Percentiles rank a stretch among this genome's conserved stretches.
These are phyloP conservation scores for Drosophila pegasa DNA, from an alignment of 2,888 invertebrate species.

Conservation along the genomic window DNA sequence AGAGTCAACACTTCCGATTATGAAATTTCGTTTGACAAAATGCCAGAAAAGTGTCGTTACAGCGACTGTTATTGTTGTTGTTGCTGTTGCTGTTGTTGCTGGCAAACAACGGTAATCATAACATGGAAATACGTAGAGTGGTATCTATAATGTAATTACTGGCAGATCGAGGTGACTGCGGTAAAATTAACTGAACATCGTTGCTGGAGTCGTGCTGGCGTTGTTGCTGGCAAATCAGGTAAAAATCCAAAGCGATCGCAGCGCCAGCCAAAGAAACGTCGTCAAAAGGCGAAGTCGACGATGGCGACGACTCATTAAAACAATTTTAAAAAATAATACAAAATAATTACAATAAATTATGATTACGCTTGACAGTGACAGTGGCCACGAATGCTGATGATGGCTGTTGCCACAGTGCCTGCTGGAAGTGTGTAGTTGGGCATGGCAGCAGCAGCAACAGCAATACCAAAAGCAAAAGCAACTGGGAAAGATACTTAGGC, in stretches of 20 bases:
- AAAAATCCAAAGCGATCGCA: conserved; percentile 66
- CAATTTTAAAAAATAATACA: conserved; percentile 82
- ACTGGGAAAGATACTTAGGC: conserved; percentile 59
- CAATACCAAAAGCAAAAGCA: conserved; percentile 19
- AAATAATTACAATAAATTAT: conserved; percentile 82
- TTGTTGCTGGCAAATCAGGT: conserved; percentile 62
- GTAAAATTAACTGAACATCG: conserved; percentile 66
- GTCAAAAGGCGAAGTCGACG: conserved; percentile 32
- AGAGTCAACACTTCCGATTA: conserved; percentile 73
- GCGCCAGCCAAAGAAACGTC: conserved; percentile 41
- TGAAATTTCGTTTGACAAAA: conserved; percentile 75
- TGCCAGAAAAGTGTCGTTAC: conserved; percentile 56
- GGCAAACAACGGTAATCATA: conserved; percentile 67
- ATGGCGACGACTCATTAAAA: conserved; percentile 75
- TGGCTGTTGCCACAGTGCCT: conserved; percentile 46
- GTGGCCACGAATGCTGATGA: conserved; percentile 67
- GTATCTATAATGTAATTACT: conserved; percentile 77
- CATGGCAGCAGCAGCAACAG: conserved; percentile 36
- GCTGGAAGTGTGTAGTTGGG: conserved; percentile 60
- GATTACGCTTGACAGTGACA: conserved; percentile 81
- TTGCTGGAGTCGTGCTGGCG: conserved; percentile 28
- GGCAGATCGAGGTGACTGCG: conserved; percentile 72
- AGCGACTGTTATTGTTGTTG: conserved; percentile 25
- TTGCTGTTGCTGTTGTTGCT: conserved; percentile 25
- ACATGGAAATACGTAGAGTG: conserved; percentile 63